Evolutionary conservation across 2,888 invertebrate species (phyloP), one percentile per base, ranked within the genome.

Genomic region (Thumatha senex): DNA sequence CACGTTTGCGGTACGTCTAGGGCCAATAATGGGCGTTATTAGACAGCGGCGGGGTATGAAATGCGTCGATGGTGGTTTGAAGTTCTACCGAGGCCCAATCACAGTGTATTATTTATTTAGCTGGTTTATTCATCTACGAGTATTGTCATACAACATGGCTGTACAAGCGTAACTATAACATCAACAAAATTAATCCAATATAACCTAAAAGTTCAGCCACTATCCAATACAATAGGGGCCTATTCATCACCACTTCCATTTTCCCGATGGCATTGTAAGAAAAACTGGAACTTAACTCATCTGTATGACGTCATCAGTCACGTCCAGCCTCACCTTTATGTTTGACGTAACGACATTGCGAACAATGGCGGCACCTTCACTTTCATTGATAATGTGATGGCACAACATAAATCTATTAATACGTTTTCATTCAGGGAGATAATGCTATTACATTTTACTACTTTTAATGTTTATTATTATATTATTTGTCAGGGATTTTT

Each of bases 341-440:
- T 53, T 56, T 54, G 58, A 62, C 60, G 54, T 55, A 44, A 58
- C 48, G 42, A 51, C 53, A 45, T 46, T n/a, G 36, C 33, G 51
- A 52, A 56, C 63, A 69, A 61, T 71, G 50, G 62, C 56, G 55
- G 18, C 11, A 11, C 13, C 47, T 15, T 34, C 15, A 30, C 42
- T 13, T 48, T 42, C 42, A 48, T 38, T 48, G 41, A 42, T 49
- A 45, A 35, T 54, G 59, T 63, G 59, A 70, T 67, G 67, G 53
- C 62, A 45, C 53, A 31, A 61, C 66, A 74, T 74, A 72, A 74
- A 73, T 75, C 67, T 66, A 33, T 33, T 54, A 67, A 58, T 62
- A 63, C 62, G 54, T 49, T 42, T 54, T 55, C 15, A 67, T 67
- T 62, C 56, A 51, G 48, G 54, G 63, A 72, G 72, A 24, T 24